These are phyloP conservation scores for Icerya purchasi DNA, from an alignment of 2,888 invertebrate species.

Conservation along the genomic window DNA sequence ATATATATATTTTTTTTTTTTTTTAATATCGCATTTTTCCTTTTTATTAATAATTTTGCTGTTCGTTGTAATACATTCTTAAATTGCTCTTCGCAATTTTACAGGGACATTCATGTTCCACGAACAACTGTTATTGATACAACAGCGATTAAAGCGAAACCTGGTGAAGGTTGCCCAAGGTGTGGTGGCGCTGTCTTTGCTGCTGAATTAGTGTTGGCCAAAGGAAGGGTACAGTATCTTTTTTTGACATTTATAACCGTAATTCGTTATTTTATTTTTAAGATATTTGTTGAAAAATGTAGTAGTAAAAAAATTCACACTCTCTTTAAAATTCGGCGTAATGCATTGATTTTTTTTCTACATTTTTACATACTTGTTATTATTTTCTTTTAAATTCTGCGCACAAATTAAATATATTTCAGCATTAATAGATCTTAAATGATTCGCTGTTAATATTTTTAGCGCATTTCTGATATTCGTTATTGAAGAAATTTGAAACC, in stretches of 20 bases:
- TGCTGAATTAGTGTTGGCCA: conserved; percentile 82
- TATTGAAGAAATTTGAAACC: too few relatives aligned
- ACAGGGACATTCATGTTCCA: conserved; percentile 19
- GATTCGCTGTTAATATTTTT: too few relatives aligned
- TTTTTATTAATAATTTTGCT: too few relatives aligned
- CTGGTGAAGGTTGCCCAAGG: conserved; percentile 72
- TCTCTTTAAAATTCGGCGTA: background rate
- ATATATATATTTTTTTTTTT: too few relatives aligned
- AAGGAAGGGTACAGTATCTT: conserved; percentile 35
- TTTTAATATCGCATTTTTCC: too few relatives aligned
- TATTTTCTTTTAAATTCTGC: too few relatives aligned
- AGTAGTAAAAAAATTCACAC: background rate
- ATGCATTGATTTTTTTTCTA: too few relatives aligned
- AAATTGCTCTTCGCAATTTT: conserved; percentile 5
- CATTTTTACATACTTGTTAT: too few relatives aligned
- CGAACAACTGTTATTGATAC: conserved; percentile 47
- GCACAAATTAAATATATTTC: too few relatives aligned
- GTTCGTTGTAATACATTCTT: background rate
- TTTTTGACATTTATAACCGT: background rate
- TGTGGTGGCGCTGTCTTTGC: conserved; percentile 81
- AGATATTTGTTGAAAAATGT: background rate
- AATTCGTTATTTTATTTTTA: background rate
- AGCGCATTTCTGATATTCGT: too few relatives aligned
- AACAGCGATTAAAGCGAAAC: conserved; percentile 51
- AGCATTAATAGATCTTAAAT: too few relatives aligned